These are phyloP conservation scores for Cepaea hortensis DNA, from an alignment of 2,888 invertebrate species.

Conservation along the genomic window DNA sequence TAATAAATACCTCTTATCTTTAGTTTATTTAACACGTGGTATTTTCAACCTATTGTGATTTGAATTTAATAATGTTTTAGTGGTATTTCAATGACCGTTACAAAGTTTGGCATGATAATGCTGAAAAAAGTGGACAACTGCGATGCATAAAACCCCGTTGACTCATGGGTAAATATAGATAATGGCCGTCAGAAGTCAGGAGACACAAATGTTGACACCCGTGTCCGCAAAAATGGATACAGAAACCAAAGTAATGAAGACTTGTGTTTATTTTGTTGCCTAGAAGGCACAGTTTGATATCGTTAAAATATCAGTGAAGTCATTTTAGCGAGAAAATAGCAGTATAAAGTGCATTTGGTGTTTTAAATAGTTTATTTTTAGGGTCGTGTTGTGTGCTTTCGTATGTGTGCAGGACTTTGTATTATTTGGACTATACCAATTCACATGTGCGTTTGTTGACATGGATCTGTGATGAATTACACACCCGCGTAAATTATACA, in stretches of 20 bases:
- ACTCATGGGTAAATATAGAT: conserved; percentile 56
- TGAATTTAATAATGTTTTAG: no score
- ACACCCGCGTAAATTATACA: not conserved
- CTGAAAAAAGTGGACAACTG: not conserved
- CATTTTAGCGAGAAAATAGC: not conserved
- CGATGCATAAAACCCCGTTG: conserved; percentile 36
- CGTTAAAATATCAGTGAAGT: not conserved
- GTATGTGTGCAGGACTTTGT: not conserved
- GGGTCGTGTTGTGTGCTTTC: no score
- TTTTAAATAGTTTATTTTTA: conserved; percentile 11
- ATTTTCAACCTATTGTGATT: no score
- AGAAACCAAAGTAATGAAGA: conserved; percentile 52
- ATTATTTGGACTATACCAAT: not conserved
- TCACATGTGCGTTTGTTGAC: not conserved
- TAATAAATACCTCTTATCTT: no score
- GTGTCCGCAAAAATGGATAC: conserved; percentile 53
- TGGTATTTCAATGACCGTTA: no score
- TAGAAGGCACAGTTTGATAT: not conserved
- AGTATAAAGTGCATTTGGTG: not conserved
- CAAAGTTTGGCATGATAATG: not conserved
- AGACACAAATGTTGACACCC: conserved; percentile 25
- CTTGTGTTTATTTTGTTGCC: conserved; percentile 16
- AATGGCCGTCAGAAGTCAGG: conserved; percentile 50
- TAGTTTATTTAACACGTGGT: no score
- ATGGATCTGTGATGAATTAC: no score